These are phyloP conservation scores for Salvelinus sp. DNA, from an alignment of 2,113 vertebrate genomes.

Conservation along the genomic window DNA sequence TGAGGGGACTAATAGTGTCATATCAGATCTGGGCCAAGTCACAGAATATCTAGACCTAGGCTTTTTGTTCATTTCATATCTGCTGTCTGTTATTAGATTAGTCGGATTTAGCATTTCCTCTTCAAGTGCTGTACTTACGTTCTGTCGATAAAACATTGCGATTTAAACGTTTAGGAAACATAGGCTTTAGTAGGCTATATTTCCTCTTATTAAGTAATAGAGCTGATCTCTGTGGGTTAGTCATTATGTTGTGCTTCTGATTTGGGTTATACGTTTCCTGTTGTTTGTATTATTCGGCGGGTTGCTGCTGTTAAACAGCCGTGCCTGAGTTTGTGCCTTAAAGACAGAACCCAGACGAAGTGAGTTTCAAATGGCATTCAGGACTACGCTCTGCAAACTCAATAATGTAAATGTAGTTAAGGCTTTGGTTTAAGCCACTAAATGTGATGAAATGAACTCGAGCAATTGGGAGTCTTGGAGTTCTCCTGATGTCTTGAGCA, in stretches of 20 bases:
- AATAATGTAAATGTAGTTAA: slow-evolving; percentile 67
- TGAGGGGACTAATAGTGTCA: slow-evolving; percentile 31
- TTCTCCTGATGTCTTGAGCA: slow-evolving; percentile 28
- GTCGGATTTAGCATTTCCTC: slow-evolving; percentile 20
- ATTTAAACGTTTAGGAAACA: slow-evolving; percentile 4
- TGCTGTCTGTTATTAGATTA: slow-evolving; percentile 30
- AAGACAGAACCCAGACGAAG: slow-evolving; percentile 52
- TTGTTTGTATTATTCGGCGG: slow-evolving; percentile 10
- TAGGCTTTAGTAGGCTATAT: slow-evolving; percentile 3
- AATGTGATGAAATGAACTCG: slow-evolving; percentile 63
- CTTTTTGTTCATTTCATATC: slow-evolving; percentile 25
- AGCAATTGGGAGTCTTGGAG: slow-evolving; percentile 17
- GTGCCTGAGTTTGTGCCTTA: slow-evolving; percentile 32
- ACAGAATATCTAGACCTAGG: slow-evolving; percentile 9
- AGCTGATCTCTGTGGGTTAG: not conserved
- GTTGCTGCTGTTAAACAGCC: not conserved
- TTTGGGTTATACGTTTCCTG: not conserved
- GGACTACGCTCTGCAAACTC: slow-evolving; percentile 58
- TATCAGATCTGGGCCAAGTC: slow-evolving; percentile 33
- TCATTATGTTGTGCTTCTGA: not conserved
- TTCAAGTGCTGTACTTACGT: slow-evolving; percentile 13
- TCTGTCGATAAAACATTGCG: slow-evolving; percentile 9
- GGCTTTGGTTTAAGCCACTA: slow-evolving; percentile 60
- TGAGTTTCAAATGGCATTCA: slow-evolving; percentile 59
- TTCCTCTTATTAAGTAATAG: slow-evolving; percentile 10